These are phyloP conservation scores for Hylaeus volcanicus DNA, from an alignment of 1,140 invertebrate species.

Conservation along the genomic window DNA sequence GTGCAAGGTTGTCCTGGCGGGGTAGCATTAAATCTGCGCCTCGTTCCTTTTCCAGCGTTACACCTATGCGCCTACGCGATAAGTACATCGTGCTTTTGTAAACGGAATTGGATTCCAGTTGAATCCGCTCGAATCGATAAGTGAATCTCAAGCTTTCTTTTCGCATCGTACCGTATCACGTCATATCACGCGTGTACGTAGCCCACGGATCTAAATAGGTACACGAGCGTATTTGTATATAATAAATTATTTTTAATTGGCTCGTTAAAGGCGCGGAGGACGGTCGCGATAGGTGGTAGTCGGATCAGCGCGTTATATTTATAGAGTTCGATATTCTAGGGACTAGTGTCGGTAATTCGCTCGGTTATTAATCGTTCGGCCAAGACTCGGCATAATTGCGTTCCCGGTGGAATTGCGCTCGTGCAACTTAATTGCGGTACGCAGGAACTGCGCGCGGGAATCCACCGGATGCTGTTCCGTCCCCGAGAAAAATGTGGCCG, in stretches of 20 bases:
- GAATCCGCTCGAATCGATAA: too few relatives aligned
- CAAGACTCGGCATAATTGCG: constrained; percentile 54
- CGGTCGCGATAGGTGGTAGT: not conserved
- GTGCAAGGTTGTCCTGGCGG: not conserved
- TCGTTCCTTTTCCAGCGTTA: constrained; percentile 18
- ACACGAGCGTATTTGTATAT: not conserved
- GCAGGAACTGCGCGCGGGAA: constrained; percentile 46
- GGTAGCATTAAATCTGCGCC: not conserved
- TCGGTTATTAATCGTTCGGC: constrained; percentile 51
- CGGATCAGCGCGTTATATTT: constrained; percentile 49
- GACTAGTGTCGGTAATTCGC: constrained; percentile 41
- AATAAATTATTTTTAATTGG: constrained; percentile 43
- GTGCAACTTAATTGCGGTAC: constrained; percentile 54
- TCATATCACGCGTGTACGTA: too few relatives aligned
- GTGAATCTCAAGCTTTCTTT: too few relatives aligned
- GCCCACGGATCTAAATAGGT: too few relatives aligned
- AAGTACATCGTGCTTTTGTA: too few relatives aligned
- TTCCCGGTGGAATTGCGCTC: constrained; percentile 37
- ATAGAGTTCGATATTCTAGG: constrained; percentile 36
- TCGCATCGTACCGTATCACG: too few relatives aligned
- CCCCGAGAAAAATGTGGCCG: constrained; percentile 53
- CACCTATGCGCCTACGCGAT: too few relatives aligned
- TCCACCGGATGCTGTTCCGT: constrained; percentile 56
- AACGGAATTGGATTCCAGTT: too few relatives aligned
- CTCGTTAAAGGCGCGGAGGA: not conserved